Conservation (phyloP, 2,113 vertebrate species). For the Menidia beryllina region DNA sequence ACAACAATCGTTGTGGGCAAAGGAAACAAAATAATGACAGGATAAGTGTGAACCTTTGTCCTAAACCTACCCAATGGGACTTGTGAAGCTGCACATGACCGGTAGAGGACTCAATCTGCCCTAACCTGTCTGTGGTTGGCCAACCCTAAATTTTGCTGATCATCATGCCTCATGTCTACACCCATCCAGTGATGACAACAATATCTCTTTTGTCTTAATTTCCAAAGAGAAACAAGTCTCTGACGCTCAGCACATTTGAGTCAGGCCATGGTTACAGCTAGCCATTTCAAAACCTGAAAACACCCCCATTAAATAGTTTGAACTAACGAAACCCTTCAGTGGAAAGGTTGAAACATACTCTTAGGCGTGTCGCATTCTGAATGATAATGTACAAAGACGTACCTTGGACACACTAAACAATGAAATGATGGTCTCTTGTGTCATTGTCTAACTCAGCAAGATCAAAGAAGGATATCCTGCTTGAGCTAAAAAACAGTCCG, state of each 20-base stretch:
- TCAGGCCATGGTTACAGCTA: too few relatives aligned
- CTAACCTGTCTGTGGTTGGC: not conserved
- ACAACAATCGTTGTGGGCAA: not conserved
- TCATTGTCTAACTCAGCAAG: conserved; percentile 52
- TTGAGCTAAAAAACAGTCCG: conserved; percentile 52
- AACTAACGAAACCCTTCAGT: too few relatives aligned
- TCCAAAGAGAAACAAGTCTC: too few relatives aligned
- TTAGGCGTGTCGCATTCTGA: too few relatives aligned
- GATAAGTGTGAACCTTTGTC: not conserved
- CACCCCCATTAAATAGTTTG: too few relatives aligned
- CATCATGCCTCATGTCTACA: not conserved
- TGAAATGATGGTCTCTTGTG: conserved; percentile 22
- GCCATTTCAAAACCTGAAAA: too few relatives aligned
- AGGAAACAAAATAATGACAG: not conserved
- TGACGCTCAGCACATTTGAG: too few relatives aligned
- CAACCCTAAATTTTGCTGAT: not conserved
- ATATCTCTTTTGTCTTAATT: too few relatives aligned
- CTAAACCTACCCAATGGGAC: too few relatives aligned
- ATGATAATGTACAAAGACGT: not conserved
- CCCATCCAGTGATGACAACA: too few relatives aligned
- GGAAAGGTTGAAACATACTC: too few relatives aligned
- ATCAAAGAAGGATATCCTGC: conserved; percentile 67
- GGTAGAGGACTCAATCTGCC: not conserved
- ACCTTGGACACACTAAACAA: conserved; percentile 46
- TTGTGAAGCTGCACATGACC: too few relatives aligned